Base-by-base conservation (phyloP, 2,113 vertebrate species). In the Caranx melampygus region DNA sequence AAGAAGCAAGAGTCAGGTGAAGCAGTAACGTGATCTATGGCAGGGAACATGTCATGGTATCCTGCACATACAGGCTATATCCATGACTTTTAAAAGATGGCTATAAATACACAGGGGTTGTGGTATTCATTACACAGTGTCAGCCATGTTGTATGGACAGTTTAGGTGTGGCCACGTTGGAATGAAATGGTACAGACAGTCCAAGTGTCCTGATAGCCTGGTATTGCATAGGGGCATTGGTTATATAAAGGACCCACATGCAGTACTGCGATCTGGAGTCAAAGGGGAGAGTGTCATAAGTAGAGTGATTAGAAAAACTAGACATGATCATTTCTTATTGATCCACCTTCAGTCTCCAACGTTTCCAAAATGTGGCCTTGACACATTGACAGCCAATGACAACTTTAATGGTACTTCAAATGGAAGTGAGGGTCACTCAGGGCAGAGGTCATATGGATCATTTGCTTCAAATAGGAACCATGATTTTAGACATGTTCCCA, bases 81-180 rank as follows among this genome's bases (percentile, higher is more conserved):
- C 55, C 55, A 58, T 66, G 55, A 69, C 85, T 75, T 87, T 78
- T 74, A 78, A 54, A 72, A 61, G 65, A 7, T 0, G 3, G 57
- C 86, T 92, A 90, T 86, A 90, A 91, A 92, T 93, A 92, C 52
- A 8, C 47, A 42, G 12, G n/a, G 31, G 34, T 15, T 35, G 13
- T 66, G 73, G 85, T 89, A 40, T 90, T 72, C 9, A 67, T 90
- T 90, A 87, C 87, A 80, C 45, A 45, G 9, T n/a, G 78, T 47
- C 60, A 64, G 62, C 62, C 80, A 2, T 57, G 55, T 70, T 83
- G 45, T 37, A 26, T 40, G 16, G 37, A 14, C 18, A n/a, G 33
- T 51, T 49, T 31, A 35, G 26, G 58, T 60, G 57, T 13, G 64
- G 34, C 7, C 20, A 35, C 3, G 26, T 20, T 34, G 42, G 20